These are phyloP conservation scores for Hylaeus volcanicus DNA, from an alignment of 1,140 invertebrate genomes.

Conservation along the genomic window DNA sequence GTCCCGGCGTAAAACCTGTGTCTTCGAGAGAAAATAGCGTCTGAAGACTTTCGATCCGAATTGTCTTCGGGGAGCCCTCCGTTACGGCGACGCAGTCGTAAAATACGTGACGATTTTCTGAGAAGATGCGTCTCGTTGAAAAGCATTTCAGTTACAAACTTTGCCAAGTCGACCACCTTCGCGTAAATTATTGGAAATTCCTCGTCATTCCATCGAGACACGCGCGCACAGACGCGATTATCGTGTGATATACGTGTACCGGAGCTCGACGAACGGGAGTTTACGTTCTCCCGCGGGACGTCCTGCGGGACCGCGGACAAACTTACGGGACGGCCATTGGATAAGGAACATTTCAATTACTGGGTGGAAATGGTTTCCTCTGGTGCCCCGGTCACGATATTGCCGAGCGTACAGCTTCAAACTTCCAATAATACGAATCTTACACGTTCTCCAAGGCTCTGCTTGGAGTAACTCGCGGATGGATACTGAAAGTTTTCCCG, in stretches of 20 bases:
- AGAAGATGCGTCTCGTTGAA: too few relatives aligned
- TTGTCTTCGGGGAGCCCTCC: too few relatives aligned
- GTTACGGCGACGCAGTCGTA: too few relatives aligned
- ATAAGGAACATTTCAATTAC: conserved; percentile 73
- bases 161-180: too few relatives aligned
- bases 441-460: not conserved
- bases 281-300: conserved; percentile 5
- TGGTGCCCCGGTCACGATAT: conserved; percentile 68
- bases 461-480: not conserved
- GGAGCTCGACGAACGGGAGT: not conserved
- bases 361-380: conserved; percentile 71
- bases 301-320: not conserved
- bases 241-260: not conserved
- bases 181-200: too few relatives aligned
- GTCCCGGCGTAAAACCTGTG: not conserved
- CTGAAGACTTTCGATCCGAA: not conserved
- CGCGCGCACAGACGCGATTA: not conserved
- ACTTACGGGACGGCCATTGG: conserved; percentile 38
- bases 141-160: too few relatives aligned
- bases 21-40: not conserved
- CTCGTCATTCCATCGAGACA: not conserved
- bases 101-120: too few relatives aligned
- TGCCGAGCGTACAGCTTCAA: conserved; percentile 64
- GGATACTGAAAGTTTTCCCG: not conserved
- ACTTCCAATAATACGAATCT: conserved; percentile 62